A percentile compares a stretch with the other conserved stretches of the same genome.
Evolutionary conservation across 1,140 invertebrate species (phyloP).

Genomic region (Drosophila nikananu): DNA sequence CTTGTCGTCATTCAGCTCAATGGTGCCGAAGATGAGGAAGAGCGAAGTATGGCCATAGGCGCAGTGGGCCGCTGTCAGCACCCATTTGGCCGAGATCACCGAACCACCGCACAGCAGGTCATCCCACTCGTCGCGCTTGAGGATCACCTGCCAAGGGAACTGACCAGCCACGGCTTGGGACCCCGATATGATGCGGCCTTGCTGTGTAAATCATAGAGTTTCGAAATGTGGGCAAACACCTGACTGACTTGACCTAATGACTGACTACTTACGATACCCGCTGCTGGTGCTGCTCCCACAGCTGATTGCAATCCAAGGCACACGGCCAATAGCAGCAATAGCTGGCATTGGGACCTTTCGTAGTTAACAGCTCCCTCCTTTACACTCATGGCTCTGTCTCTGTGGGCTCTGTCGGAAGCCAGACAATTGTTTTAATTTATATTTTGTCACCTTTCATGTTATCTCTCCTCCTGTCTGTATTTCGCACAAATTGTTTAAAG

Average conservation of each 20-base stretch:
- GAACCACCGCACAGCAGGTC: slow-evolving; percentile 87
- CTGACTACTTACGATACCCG: slow-evolving; percentile 31
- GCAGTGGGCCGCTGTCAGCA: slow-evolving; percentile 88
- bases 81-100: slow-evolving; percentile 86
- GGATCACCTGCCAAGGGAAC: slow-evolving; percentile 82
- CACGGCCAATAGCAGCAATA: neutral
- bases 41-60: slow-evolving; percentile 67
- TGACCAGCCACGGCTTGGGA: slow-evolving; percentile 45
- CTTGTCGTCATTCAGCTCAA: slow-evolving; percentile 80
- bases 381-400: slow-evolving; percentile 7
- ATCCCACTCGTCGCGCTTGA: slow-evolving; percentile 68
- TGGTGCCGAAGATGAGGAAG: slow-evolving; percentile 85
- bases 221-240: neutral
- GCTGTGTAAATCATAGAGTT: slow-evolving; percentile 25
- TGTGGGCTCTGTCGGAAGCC: slow-evolving; percentile 10
- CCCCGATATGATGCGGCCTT: slow-evolving; percentile 72
- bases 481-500: slow-evolving; percentile 73
- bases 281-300: neutral
- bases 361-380: slow-evolving; percentile 10
- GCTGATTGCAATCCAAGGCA: neutral
- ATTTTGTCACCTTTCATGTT: slow-evolving; percentile 15
- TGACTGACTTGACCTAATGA: neutral
- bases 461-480: slow-evolving; percentile 36
- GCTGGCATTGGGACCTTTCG: neutral
- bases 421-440: slow-evolving; percentile 28